Evolutionary conservation across 2,113 vertebrate genomes (phyloP), one percentile per base, ranked within the genome.

Genomic region (Mesembrinibis cayennensis): DNA sequence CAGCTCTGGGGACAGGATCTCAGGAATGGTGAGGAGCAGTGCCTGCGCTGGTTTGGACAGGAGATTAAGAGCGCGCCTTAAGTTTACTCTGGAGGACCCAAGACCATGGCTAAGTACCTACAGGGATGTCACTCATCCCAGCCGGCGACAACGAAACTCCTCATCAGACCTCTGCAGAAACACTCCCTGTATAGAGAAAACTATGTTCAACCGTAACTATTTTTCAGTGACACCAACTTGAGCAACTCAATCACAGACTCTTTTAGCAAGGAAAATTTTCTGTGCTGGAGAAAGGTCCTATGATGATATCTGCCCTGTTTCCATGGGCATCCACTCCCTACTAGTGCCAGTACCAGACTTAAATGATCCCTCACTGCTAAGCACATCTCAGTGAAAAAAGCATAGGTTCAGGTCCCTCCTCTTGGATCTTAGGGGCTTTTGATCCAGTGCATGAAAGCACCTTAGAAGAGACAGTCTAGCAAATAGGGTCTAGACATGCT

Each of bases 141-240:
- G 34, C 14, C 8, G 34, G 22, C 38, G 55, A 8, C 55, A 70
- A 27, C 0, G 1, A 38, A 45, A 27, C 16, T 56, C 56, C 49
- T 20, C 58, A 14, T 47, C 56, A 63, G 66, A 16, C 7, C n/a
- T 36, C 67, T 56, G 50, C 30, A 89, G 58, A 26, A 65, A 58
- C 3, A 0, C 21, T 44, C 32, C 26, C 32, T 32, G 9, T 20
- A 30, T 14, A 25, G 30, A 17, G 58, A 49, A 81, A 65, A 42
- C 20, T 11, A 44, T 3, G 0, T 10, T 58, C 44, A 44, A 13
- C 2, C 1, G 6, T 4, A 69, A 38, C 32, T 16, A 2, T 23
- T 69, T 74, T 76, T 40, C 62, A 76, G 38, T 29, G 34, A 40
- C 53, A 53, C 53, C 29, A 61, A 10, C 12, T 15, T 20, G 14